These are phyloP conservation scores for Reticulitermes lucifugus DNA, from an alignment of 2,888 invertebrate genomes.

Conservation along the genomic window DNA sequence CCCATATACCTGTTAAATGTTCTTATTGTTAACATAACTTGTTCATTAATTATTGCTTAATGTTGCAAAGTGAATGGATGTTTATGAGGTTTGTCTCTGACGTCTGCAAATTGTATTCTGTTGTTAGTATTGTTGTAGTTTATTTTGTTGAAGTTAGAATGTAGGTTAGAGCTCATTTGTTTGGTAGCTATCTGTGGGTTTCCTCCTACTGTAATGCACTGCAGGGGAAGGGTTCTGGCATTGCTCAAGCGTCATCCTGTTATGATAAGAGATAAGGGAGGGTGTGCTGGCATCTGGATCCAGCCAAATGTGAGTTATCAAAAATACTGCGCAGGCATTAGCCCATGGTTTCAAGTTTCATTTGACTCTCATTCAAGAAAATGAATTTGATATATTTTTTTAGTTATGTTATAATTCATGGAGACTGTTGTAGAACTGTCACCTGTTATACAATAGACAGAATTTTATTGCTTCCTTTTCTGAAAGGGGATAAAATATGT, in stretches of 20 bases:
- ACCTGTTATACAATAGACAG: too few relatives aligned
- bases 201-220: background rate
- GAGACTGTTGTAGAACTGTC: too few relatives aligned
- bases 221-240: background rate
- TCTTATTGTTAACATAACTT: too few relatives aligned
- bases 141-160: background rate
- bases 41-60: too few relatives aligned
- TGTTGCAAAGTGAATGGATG: too few relatives aligned
- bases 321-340: background rate
- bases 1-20: too few relatives aligned
- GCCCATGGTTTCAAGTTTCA: background rate
- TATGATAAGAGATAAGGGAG: slow-evolving; percentile 35
- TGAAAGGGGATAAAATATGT: too few relatives aligned
- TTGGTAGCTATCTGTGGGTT: background rate
- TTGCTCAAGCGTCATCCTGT: slow-evolving; percentile 25
- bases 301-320: background rate
- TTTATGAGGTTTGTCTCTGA: background rate
- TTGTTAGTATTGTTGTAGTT: background rate
- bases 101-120: background rate
- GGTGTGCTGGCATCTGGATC: background rate
- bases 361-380: background rate
- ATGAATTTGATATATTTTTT: too few relatives aligned
- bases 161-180: background rate
- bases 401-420: too few relatives aligned
- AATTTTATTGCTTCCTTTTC: too few relatives aligned